Base-by-base conservation (phyloP, 2,888 invertebrate genomes). In the Orthonychiurus folsomi region DNA sequence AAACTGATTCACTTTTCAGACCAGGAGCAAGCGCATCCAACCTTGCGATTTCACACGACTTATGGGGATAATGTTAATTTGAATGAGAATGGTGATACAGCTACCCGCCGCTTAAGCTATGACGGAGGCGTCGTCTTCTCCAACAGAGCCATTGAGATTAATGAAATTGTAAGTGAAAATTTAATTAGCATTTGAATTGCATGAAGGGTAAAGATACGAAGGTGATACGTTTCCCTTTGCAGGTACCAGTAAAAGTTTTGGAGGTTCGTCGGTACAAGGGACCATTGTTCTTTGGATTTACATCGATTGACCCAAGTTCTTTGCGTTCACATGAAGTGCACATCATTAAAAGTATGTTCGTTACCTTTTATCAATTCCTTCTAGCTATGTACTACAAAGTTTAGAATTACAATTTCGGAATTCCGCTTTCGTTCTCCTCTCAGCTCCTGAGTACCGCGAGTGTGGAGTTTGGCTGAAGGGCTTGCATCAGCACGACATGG, bases 281-380 rank as follows among this genome's bases (percentile, higher is more conserved):
- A 25, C 66, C 67, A 9, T 23, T 67, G 3, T 57, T 64, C 20
- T 60, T 69, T 56, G 69, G 69, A 21, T 66, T 69, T 26, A 69
- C 69, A 3, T 28, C 63, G 24, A 57, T 63, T 26, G 54, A 69
- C 57, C 69, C 69, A 20, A 56, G 50, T 54, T 28, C 20, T 5
- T 56, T 60, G 26, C 54, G 62, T 15, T 1, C 59, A 3, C 59
- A 60, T 23, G 58, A 60, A 48, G 23, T 15, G 37, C 37, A 15
- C 37, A 37, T 37, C 15, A 37, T 37, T 9, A 37, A 37, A 37
- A 37, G 37, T n/a, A n/a, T n/a, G n/a, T n/a, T n/a, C n/a, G n/a
- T n/a, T n/a, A n/a, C n/a, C n/a, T n/a, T n/a, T n/a, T n/a, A n/a
- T n/a, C n/a, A n/a, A n/a, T n/a, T n/a, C n/a, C n/a, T n/a, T n/a